A percentile compares a stretch with the other conserved stretches of the same genome.
Conservation (phyloP, 2,113 vertebrate species). For the Baryphthengus martii region DNA sequence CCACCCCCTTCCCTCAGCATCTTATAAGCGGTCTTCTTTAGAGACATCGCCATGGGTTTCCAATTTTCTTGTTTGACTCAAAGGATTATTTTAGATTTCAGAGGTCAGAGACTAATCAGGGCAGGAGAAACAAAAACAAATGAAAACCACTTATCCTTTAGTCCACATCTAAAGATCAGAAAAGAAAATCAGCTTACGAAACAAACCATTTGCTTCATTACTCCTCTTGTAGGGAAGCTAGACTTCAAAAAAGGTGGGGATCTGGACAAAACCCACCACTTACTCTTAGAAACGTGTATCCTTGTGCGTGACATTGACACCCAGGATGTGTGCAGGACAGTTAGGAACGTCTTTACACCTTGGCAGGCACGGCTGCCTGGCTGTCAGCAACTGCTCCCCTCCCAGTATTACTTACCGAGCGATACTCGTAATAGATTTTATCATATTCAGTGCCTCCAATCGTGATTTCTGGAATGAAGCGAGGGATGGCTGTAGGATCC, state of each 20-base stretch:
- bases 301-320: background rate
- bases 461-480: conserved; percentile 86
- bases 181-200: background rate
- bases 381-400: background rate
- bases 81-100: conserved; percentile 35
- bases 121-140: conserved; percentile 7
- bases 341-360: fast-evolving
- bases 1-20: background rate
- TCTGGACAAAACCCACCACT: background rate
- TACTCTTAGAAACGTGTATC: fast-evolving
- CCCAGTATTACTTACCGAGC: conserved; percentile 68
- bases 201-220: background rate
- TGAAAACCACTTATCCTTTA: conserved; percentile 12
- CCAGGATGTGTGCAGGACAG: background rate
- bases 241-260: background rate
- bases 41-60: background rate
- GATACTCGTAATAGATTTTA: conserved; percentile 67
- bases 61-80: conserved; percentile 14
- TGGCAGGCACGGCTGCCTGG: background rate
- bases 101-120: conserved; percentile 14
- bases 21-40: background rate
- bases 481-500: conserved; percentile 64
- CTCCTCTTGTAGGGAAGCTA: background rate
- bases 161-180: background rate
- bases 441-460: conserved; percentile 80